A percentile compares a stretch with the other conserved stretches of the same genome.
Evolutionary conservation across 2,888 invertebrate species (phyloP).

Genomic region (Yponomeuta cagnagella): DNA sequence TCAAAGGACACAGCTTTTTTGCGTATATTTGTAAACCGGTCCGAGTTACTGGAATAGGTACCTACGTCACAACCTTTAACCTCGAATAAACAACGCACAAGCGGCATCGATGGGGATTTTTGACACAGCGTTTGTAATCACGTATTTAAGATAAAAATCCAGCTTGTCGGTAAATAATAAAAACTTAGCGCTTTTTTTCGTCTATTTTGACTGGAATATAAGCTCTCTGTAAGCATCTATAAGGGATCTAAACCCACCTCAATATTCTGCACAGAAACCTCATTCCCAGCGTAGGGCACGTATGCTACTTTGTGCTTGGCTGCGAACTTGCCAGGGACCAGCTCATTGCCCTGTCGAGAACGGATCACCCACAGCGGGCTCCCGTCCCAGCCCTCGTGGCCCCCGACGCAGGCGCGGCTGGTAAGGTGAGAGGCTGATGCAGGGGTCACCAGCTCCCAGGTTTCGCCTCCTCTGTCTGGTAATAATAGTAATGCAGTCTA

Average conservation of each 20-base stretch:
- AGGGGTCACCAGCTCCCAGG: slow-evolving; percentile 12
- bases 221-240: too few species aligned
- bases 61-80: too few species aligned
- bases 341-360: slow-evolving; percentile 48
- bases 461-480: background rate
- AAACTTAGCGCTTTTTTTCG: too few species aligned
- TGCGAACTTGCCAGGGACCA: slow-evolving; percentile 64
- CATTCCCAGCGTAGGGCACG: slow-evolving; percentile 57
- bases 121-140: too few species aligned
- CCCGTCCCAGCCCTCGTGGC: slow-evolving; percentile 67
- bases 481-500: background rate
- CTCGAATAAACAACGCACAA: too few species aligned
- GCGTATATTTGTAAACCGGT: too few species aligned
- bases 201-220: too few species aligned
- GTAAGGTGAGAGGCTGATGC: slow-evolving; percentile 30
- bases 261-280: slow-evolving; percentile 47
- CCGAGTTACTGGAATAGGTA: too few species aligned
- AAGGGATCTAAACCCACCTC: slow-evolving; percentile 38
- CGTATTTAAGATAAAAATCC: too few species aligned
- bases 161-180: too few species aligned
- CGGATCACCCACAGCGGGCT: slow-evolving; percentile 67
- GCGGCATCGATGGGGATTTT: too few species aligned
- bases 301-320: slow-evolving; percentile 56
- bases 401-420: slow-evolving; percentile 57
- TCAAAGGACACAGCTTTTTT: too few species aligned